Base-by-base conservation (phyloP, 1,140 invertebrate genomes). In the Olivierus martensii region DNA sequence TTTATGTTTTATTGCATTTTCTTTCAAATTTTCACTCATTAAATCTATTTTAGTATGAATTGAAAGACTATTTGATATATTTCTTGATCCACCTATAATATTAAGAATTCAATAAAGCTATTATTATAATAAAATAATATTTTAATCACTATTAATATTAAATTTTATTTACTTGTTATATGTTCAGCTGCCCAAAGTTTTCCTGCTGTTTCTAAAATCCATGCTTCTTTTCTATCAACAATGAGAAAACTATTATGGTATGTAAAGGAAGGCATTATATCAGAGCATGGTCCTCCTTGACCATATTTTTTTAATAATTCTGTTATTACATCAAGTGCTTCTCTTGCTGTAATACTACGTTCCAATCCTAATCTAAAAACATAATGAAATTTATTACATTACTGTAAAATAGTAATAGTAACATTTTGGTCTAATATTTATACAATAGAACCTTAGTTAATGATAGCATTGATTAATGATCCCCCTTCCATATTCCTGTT, bases 181-280 rank as follows among this genome's bases (percentile, higher is more conserved):
- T 37, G 38, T 19, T 85, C 77, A 17, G 84, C 84, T 1, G 77
- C 84, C 84, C 84, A 89, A 38, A 79, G 70, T 56, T 77, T 77
- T 11, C 80, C 82, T 53, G 76, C 77, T 15, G 80, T 83, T 66
- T 84, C 82, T 15, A 86, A 62, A 2, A 84, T 69, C 81, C 80
- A 85, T 14, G 77, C 82, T 56, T 77, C 75, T 17, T 67, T 72
- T 3, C 71, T 58, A 69, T 85, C 83, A 22, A 62, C 75, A 59
- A 79, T 78, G 35, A 79, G 59, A 60, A 80, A 83, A 15, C 78
- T 78, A 63, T 82, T 82, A 62, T 81, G 77, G 58, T 82, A 81
- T 53, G 68, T 65, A 36, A 78, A 73, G 47, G 69, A 68, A 39
- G 70, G 59, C 57, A 75, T 72, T 22, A 63, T 66, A 55, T 78